These are phyloP conservation scores for Aphis craccivora DNA, from an alignment of 1,140 invertebrate species.

Conservation along the genomic window DNA sequence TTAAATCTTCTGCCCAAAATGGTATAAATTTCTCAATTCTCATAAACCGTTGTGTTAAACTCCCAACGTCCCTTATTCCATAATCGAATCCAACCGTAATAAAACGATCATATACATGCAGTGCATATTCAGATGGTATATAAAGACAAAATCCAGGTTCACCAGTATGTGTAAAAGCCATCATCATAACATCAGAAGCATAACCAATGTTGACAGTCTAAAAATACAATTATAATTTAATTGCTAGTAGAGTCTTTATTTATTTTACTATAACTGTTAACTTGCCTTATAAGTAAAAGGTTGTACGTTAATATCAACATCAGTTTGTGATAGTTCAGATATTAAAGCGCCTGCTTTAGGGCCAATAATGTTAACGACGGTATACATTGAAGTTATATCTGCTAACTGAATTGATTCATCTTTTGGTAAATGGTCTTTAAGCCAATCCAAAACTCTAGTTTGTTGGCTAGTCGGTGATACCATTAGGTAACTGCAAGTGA, in stretches of 20 bases:
- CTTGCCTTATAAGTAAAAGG: conserved; percentile 78
- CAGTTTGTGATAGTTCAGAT: conserved; percentile 72
- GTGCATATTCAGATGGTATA: conserved; percentile 79
- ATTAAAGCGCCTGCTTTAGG: conserved; percentile 78
- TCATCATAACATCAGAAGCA: conserved; percentile 78
- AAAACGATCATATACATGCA: conserved; percentile 80
- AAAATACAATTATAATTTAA: conserved; percentile 49
- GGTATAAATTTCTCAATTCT: conserved; percentile 72
- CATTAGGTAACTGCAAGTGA: conserved; percentile 90
- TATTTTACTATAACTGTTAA: neutral
- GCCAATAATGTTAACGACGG: conserved; percentile 84
- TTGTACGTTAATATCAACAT: conserved; percentile 73
- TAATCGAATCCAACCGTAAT: conserved; percentile 73
- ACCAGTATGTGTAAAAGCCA: conserved; percentile 83
- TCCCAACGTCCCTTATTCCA: conserved; percentile 77
- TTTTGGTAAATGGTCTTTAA: conserved; percentile 83
- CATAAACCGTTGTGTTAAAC: conserved; percentile 78
- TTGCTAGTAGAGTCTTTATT: neutral
- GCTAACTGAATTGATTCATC: conserved; percentile 82
- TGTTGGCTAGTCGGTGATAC: conserved; percentile 98
- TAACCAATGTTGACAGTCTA: conserved; percentile 78
- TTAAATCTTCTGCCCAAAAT: conserved; percentile 76
- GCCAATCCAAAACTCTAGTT: conserved; percentile 91
- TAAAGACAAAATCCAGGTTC: conserved; percentile 85
- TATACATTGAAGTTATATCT: conserved; percentile 93